Conservation (phyloP, 2,888 invertebrate genomes). For the Gymnoscelis rufifasciata region DNA sequence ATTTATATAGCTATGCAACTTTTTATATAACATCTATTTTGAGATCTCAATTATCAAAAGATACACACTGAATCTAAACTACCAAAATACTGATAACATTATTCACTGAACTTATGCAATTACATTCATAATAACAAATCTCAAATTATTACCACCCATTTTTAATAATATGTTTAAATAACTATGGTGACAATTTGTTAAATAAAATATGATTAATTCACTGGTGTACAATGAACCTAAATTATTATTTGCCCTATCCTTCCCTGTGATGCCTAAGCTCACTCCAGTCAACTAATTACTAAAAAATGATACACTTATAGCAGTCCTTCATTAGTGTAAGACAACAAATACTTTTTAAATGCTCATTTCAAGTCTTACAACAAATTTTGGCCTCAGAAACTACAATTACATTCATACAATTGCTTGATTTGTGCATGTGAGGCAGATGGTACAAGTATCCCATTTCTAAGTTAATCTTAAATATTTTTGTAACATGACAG, state of each 20-base stretch:
- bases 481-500: neutral
- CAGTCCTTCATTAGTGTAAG: neutral
- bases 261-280: conserved; percentile 30
- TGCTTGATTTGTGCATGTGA: conserved; percentile 1
- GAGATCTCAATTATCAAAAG: conserved; percentile 21
- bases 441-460: neutral
- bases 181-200: no score
- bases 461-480: neutral
- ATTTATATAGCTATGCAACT: no score
- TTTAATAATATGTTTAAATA: neutral
- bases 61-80: conserved; percentile 18
- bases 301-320: conserved; percentile 8
- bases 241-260: conserved; percentile 18
- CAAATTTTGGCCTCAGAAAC: conserved; percentile 8
- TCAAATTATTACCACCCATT: conserved; percentile 5
- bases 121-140: conserved; percentile 4
- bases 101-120: neutral
- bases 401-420: conserved; percentile 1
- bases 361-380: neutral
- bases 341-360: conserved; percentile 6
- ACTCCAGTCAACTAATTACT: conserved; percentile 24
- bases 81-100: conserved; percentile 20
- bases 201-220: no score
- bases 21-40: neutral
- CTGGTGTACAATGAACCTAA: neutral